Evolutionary conservation across 1,140 invertebrate species (phyloP), one percentile per base, ranked within the genome.

Genomic region (Doryteuthis pealeii): DNA sequence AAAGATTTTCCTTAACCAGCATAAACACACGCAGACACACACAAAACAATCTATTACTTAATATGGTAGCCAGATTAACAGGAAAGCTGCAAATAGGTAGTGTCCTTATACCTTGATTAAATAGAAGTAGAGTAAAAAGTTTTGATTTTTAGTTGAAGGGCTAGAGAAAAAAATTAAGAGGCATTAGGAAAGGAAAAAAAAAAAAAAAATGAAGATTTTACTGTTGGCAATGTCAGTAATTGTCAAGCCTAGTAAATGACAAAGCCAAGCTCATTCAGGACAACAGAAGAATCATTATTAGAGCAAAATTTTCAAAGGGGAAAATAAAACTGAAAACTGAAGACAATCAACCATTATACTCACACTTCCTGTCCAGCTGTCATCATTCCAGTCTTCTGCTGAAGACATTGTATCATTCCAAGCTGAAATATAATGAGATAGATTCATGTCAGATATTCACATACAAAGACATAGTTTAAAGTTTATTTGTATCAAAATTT

Each of bases 331-430:
- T 62, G 6, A 62, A 22, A 62, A 62, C 3, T 40, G 3, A 62
- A 62, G 18, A 62, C 18, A 62, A n/a, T 15, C 33, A 40, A 70
- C 70, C 35, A 73, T 68, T 71, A 40, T 74, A 83, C 83, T 83
- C 84, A 87, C 87, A 76, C 94, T 96, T 73, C 95, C 95, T 15
- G 94, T 95, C 89, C 96, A 97, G 84, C 96, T 95, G 88, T 97
- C 95, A 83, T 96, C 95, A 86, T 95, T 95, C 96, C 95, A 97
- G 82, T 97, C 95, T 88, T 95, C 94, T 69, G 62, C 94, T 69
- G 62, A 10, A 49, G 40, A 54, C 69, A 54, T 12, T 28, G 45
- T 31, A 33, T 49, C 45, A 70, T 45, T 43, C 66, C 66, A 68
- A 32, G 66, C 66, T 68, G 32, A 68, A 68, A 68, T 66, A 26